These are phyloP conservation scores for Drosophila auraria DNA, from an alignment of 1,140 invertebrate genomes.

Conservation along the genomic window DNA sequence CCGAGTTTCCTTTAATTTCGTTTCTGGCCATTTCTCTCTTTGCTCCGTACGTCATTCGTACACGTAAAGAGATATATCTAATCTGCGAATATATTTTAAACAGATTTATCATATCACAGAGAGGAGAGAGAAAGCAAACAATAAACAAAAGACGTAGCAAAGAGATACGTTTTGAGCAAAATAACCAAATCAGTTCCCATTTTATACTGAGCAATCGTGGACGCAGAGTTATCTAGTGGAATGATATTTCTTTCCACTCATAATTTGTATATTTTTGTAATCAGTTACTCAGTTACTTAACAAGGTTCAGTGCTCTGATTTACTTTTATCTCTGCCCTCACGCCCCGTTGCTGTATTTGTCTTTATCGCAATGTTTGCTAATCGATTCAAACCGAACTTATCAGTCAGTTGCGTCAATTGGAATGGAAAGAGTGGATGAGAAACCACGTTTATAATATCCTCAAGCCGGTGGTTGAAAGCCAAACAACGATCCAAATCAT, in stretches of 20 bases:
- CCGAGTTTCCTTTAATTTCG: constrained; percentile 2
- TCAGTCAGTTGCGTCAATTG: constrained; percentile 49
- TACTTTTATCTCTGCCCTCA: constrained; percentile 13
- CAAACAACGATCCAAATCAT: not conserved
- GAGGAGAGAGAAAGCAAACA: constrained; percentile 40
- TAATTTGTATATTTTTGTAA: constrained; percentile 7
- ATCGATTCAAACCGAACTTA: constrained; percentile 25
- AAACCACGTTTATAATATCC: not conserved
- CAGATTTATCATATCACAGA: constrained; percentile 72
- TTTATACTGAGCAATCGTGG: constrained; percentile 52
- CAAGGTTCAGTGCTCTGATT: constrained; percentile 30
- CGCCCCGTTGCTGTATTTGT: constrained; percentile 1
- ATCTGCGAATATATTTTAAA: constrained; percentile 59
- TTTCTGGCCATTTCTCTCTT: constrained; percentile 29
- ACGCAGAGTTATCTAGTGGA: constrained; percentile 24
- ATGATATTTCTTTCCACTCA: constrained; percentile 8
- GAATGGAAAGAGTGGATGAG: constrained; percentile 1
- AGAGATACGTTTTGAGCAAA: constrained; percentile 13
- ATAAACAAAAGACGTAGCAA: constrained; percentile 43
- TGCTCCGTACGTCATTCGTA: constrained; percentile 43
- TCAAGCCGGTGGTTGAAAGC: constrained; percentile 8
- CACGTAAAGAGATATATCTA: constrained; percentile 58
- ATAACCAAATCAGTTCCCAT: constrained; percentile 53
- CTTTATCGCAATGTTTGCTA: constrained; percentile 28
- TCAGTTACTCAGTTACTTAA: constrained; percentile 22